A percentile compares a stretch with the other conserved stretches of the same genome.
These are phyloP conservation scores for Acanthococcus lagerstroemiae DNA, from an alignment of 2,888 invertebrate genomes.

Conservation along the genomic window DNA sequence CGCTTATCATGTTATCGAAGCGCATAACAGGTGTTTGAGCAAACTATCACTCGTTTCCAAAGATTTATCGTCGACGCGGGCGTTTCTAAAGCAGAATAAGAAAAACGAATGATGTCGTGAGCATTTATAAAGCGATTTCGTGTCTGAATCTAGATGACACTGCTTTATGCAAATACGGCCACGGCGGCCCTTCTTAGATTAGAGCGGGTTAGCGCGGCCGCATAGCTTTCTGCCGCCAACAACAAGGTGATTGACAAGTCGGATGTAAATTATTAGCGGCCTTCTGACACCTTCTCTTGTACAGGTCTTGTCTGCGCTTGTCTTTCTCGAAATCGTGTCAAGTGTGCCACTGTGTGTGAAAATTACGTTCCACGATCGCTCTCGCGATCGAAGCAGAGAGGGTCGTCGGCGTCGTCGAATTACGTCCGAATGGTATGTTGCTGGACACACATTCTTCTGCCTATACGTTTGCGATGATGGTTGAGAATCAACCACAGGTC, in stretches of 20 bases:
- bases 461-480: too few species aligned
- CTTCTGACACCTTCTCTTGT: constrained; percentile 20
- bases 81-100: constrained; percentile 2
- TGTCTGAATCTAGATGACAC: constrained; percentile 22
- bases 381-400: neutral
- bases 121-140: constrained; percentile 25
- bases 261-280: constrained; percentile 25
- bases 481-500: too few species aligned
- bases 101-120: constrained; percentile 11
- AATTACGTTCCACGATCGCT: too few species aligned
- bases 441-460: too few species aligned
- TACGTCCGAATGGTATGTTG: too few species aligned
- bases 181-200: neutral
- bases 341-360: constrained; percentile 13
- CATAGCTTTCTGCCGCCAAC: neutral
- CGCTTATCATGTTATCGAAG: constrained; percentile 13
- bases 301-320: neutral
- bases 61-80: constrained; percentile 23
- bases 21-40: constrained; percentile 21
- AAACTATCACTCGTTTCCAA: constrained; percentile 11
- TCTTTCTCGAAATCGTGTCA: constrained; percentile 13
- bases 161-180: constrained; percentile 27
- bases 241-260: constrained; percentile 13
- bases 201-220: too few species aligned
- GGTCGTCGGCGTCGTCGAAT: too few species aligned